phyloP scores from a whole-genome alignment of 2,888 invertebrate genomes.

The Apodemia zela region DNA sequence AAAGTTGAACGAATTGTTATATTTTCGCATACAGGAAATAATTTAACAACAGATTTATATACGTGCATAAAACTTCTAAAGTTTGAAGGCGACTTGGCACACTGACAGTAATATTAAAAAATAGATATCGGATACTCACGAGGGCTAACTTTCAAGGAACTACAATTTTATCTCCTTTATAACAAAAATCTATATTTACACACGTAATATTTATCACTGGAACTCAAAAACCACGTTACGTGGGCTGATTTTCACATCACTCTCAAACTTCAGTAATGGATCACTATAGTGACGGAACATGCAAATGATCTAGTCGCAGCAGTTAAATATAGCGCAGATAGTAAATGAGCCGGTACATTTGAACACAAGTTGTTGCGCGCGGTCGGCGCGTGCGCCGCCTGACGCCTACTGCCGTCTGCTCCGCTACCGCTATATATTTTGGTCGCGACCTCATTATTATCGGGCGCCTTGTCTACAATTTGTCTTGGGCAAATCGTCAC shows the following conservation, averaged over 20 bases:
- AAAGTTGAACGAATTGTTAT: conserved; percentile 34
- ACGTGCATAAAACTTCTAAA: conserved; percentile 42
- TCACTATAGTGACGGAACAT: conserved; percentile 66
- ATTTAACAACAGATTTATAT: conserved; percentile 14
- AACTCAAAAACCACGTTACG: conserved; percentile 18
- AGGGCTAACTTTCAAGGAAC: conserved; percentile 49
- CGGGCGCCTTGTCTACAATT: conserved; percentile 72
- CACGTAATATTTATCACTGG: conserved; percentile 37
- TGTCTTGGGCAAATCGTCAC: conserved; percentile 73
- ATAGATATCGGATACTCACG: conserved; percentile 68
- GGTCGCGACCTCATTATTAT: conserved; percentile 75
- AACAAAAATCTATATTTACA: conserved; percentile 18
- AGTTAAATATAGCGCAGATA: conserved; percentile 72
- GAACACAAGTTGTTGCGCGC: conserved; percentile 60
- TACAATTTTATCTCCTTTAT: conserved; percentile 35
- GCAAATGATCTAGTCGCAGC: conserved; percentile 70
- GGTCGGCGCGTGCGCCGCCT: conserved; percentile 70
- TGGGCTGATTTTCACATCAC: conserved; percentile 56
- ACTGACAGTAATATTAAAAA: conserved; percentile 64
- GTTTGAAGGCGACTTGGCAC: conserved; percentile 58
- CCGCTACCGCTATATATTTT: conserved; percentile 70
- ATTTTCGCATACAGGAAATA: conserved; percentile 12
- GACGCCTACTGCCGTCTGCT: conserved; percentile 72
- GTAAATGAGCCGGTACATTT: conserved; percentile 66
- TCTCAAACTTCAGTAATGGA: conserved; percentile 44